Conservation (phyloP, 2,888 invertebrate genomes). For the Celastrina argiolus region DNA sequence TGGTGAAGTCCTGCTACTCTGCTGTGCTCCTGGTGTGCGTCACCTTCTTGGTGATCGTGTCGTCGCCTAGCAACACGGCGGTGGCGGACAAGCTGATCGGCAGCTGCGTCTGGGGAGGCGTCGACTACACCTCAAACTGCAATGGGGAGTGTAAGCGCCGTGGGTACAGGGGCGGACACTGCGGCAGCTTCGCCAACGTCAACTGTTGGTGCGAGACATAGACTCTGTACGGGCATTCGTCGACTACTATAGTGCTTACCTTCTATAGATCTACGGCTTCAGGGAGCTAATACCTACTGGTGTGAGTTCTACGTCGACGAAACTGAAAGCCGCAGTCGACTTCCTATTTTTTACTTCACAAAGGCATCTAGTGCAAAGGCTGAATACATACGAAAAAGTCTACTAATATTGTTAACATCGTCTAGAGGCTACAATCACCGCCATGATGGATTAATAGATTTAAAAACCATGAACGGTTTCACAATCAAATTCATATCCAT, state of each 20-base stretch:
- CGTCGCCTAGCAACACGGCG: constrained; percentile 35
- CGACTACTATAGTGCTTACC: constrained; percentile 12
- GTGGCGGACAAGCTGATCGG: constrained; percentile 38
- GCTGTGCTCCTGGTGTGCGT: constrained; percentile 34
- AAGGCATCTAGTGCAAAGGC: background rate
- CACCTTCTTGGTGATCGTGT: constrained; percentile 38
- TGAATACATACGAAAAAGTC: background rate
- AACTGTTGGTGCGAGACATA: constrained; percentile 27
- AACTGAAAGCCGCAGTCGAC: background rate
- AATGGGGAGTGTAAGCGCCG: constrained; percentile 39
- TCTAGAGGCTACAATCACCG: background rate
- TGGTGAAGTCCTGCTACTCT: background rate
- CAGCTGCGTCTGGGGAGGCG: constrained; percentile 43
- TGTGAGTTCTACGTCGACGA: background rate
- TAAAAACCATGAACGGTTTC: background rate
- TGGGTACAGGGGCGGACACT: constrained; percentile 12
- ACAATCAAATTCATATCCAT: background rate
- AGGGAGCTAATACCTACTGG: too few species aligned
- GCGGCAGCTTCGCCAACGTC: constrained; percentile 23
- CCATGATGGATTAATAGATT: background rate
- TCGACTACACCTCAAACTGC: constrained; percentile 41
- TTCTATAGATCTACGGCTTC: background rate
- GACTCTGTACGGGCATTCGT: constrained; percentile 23
- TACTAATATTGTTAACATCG: background rate
- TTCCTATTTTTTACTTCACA: background rate